phyloP scores from a whole-genome alignment of 1,140 invertebrate genomes.

The Leptinotarsa defecta region DNA sequence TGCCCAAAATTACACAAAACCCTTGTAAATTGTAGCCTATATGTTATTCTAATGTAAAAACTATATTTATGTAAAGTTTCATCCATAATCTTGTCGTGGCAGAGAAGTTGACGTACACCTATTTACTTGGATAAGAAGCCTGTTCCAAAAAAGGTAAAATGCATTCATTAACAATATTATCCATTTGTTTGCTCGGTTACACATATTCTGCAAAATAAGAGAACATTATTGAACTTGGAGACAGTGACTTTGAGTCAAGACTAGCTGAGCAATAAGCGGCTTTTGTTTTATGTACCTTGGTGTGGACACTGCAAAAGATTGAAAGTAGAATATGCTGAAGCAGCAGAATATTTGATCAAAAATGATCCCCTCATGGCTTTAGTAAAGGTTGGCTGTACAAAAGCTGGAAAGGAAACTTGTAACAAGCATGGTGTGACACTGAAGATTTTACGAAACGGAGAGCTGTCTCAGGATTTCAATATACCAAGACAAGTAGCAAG shows the following conservation, averaged over 20 bases:
- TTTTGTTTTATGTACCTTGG: slow-evolving; percentile 98
- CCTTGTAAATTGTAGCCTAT: no score
- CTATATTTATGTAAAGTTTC: not conserved
- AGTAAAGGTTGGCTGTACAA: slow-evolving; percentile 97
- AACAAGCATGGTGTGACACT: slow-evolving; percentile 89
- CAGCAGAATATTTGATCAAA: slow-evolving; percentile 80
- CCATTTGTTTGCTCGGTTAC: slow-evolving; percentile 34
- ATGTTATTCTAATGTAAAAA: no score
- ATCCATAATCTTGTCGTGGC: not conserved
- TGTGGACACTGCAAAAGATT: slow-evolving; percentile 98
- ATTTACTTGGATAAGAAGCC: not conserved
- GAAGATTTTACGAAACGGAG: slow-evolving; percentile 94
- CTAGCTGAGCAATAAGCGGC: slow-evolving; percentile 83
- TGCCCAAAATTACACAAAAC: no score
- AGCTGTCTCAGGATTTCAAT: slow-evolving; percentile 90
- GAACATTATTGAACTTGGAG: slow-evolving; percentile 86
- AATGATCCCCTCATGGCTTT: slow-evolving; percentile 90
- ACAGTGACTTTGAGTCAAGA: slow-evolving; percentile 79
- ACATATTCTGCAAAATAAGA: slow-evolving; percentile 62
- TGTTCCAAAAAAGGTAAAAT: slow-evolving; percentile 28
- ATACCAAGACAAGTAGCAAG: slow-evolving; percentile 91
- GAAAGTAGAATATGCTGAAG: slow-evolving; percentile 91
- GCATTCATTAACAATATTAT: slow-evolving; percentile 36
- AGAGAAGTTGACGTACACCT: not conserved
- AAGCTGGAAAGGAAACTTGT: slow-evolving; percentile 90